Conservation (phyloP, 2,797 vertebrate species). For the Leptoclinus maculatus region DNA sequence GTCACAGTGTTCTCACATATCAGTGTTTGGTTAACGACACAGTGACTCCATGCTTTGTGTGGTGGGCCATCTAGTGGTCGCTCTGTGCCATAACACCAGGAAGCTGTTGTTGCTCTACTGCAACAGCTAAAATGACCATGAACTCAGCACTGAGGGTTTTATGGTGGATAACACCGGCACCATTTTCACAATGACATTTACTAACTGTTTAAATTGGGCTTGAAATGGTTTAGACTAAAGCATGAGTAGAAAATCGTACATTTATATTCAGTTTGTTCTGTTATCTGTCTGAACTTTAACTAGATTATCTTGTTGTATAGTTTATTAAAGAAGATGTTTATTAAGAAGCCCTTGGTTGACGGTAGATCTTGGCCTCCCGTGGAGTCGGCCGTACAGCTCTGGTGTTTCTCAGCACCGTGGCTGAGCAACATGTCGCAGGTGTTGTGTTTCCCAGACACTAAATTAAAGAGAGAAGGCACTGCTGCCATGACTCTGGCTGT, state of each 20-base stretch:
- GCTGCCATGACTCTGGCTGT: not conserved
- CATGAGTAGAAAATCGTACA: not conserved
- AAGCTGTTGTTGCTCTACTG: not conserved
- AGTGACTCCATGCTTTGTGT: not conserved
- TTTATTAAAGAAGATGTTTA: not conserved
- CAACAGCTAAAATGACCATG: not conserved
- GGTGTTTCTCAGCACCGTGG: not conserved
- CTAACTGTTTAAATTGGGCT: not conserved
- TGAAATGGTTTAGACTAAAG: not conserved
- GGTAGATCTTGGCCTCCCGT: not conserved
- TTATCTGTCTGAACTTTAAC: not conserved
- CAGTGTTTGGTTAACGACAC: not conserved
- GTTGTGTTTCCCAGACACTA: not conserved
- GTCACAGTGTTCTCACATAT: too few species aligned
- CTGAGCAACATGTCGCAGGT: not conserved
- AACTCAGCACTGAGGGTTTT: not conserved
- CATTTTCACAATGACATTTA: not conserved
- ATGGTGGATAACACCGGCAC: not conserved
- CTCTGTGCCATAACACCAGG: not conserved
- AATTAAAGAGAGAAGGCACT: not conserved
- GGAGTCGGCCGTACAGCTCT: not conserved
- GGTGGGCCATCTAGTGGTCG: slow-evolving; percentile 17
- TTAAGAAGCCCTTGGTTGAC: not conserved
- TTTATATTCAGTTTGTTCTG: not conserved
- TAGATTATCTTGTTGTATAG: not conserved